These are phyloP conservation scores for Caenorhabditis sinica DNA, from an alignment of 2,888 invertebrate species.

Conservation along the genomic window DNA sequence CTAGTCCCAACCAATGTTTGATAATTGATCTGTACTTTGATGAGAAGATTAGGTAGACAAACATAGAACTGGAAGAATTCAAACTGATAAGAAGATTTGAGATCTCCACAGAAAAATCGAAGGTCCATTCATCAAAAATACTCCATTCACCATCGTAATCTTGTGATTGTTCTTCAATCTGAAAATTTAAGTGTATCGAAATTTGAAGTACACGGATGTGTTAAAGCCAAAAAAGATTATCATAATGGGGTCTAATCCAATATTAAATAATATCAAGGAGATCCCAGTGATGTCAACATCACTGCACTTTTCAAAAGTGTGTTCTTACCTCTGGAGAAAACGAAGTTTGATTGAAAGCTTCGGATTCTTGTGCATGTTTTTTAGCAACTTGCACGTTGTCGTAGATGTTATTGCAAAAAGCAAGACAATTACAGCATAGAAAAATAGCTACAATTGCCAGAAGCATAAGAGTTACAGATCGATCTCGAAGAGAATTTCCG, in stretches of 20 bases:
- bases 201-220: background rate
- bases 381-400: constrained; percentile 75
- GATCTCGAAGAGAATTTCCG: constrained; percentile 77
- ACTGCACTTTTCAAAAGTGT: constrained; percentile 17
- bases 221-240: background rate
- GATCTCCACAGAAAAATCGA: constrained; percentile 78
- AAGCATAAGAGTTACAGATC: constrained; percentile 82
- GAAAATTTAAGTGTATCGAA: background rate
- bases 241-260: constrained; percentile 16
- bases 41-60: constrained; percentile 82
- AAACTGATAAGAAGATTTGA: constrained; percentile 82
- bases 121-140: constrained; percentile 58
- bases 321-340: constrained; percentile 46
- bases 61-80: constrained; percentile 82
- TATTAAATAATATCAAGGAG: constrained; percentile 1
- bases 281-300: background rate
- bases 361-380: constrained; percentile 35
- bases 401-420: constrained; percentile 83
- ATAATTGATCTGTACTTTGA: constrained; percentile 82
- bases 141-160: constrained; percentile 32
- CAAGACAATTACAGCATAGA: constrained; percentile 82
- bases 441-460: constrained; percentile 83
- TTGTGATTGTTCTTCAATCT: constrained; percentile 41
- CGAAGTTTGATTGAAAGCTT: constrained; percentile 32
- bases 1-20: constrained; percentile 81